phyloP scores from a whole-genome alignment of 2,888 invertebrate species.

The Apotomis betuletana region DNA sequence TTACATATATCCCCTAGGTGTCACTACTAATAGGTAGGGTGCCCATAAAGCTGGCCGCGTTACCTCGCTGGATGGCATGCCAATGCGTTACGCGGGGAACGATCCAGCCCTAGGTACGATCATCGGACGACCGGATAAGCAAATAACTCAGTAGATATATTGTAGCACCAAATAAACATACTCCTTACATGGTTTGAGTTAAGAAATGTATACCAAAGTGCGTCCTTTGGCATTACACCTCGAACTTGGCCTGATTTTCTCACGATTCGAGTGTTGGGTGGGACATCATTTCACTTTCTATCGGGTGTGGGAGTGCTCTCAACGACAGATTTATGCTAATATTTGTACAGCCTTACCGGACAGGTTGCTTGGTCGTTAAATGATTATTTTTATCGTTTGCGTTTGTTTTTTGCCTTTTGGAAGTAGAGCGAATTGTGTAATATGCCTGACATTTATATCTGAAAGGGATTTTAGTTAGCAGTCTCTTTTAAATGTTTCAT shows the following conservation, averaged over 20 bases:
- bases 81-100: no score
- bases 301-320: background rate
- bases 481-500: no score
- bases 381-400: constrained; percentile 7
- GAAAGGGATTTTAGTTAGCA: background rate
- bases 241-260: background rate
- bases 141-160: no score
- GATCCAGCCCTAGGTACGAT: no score
- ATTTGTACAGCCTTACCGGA: constrained; percentile 6
- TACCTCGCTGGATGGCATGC: no score
- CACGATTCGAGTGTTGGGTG: background rate
- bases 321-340: constrained; percentile 10
- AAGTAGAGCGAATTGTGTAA: background rate
- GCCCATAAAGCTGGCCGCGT: no score
- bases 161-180: no score
- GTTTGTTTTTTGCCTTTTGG: background rate
- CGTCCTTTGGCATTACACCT: background rate
- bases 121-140: no score
- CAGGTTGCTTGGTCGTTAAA: background rate
- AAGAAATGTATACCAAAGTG: background rate
- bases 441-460: background rate
- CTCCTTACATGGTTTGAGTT: background rate
- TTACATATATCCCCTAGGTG: no score
- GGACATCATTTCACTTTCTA: constrained; percentile 15
- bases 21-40: no score